A percentile compares a stretch with the other conserved stretches of the same genome.
Conservation (phyloP, 2,113 vertebrate genomes). For the Oryctolagus cuniculus region DNA sequence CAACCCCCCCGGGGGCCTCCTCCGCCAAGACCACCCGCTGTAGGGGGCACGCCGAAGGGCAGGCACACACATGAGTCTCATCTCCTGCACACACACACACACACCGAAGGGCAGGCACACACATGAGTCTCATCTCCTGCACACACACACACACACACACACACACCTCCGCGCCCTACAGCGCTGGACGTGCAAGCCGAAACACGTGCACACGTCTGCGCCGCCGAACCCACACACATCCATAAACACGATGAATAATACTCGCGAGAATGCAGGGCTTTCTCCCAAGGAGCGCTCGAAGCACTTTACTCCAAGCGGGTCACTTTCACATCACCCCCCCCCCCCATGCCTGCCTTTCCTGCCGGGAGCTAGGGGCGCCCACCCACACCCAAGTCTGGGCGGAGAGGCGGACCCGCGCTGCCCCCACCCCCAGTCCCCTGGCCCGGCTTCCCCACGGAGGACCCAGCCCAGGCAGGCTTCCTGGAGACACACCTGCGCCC, state of each 20-base stretch:
- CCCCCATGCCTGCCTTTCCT: neutral
- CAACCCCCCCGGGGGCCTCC: too few species aligned
- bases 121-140: too few species aligned
- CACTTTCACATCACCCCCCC: neutral
- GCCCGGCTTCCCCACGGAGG: neutral
- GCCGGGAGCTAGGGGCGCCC: neutral
- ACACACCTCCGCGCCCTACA: neutral
- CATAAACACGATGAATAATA: conserved; percentile 83
- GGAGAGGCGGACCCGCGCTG: neutral
- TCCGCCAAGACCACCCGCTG: too few species aligned
- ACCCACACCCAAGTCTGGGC: neutral
- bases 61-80: too few species aligned
- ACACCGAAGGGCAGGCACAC: too few species aligned
- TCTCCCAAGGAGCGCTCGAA: conserved; percentile 59
- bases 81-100: too few species aligned
- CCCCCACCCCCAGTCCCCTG: neutral
- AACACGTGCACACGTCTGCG: conserved; percentile 80
- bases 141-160: too few species aligned
- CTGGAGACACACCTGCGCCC: conserved; percentile 58
- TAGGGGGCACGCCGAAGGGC: too few species aligned
- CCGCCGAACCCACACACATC: conserved; percentile 71
- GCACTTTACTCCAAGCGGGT: conserved; percentile 31
- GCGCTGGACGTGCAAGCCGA: conserved; percentile 71
- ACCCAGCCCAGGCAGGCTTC: neutral
- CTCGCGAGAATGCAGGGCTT: conserved; percentile 75